Base-by-base conservation (phyloP, 2,113 vertebrate species). In the Holacanthus passer region DNA sequence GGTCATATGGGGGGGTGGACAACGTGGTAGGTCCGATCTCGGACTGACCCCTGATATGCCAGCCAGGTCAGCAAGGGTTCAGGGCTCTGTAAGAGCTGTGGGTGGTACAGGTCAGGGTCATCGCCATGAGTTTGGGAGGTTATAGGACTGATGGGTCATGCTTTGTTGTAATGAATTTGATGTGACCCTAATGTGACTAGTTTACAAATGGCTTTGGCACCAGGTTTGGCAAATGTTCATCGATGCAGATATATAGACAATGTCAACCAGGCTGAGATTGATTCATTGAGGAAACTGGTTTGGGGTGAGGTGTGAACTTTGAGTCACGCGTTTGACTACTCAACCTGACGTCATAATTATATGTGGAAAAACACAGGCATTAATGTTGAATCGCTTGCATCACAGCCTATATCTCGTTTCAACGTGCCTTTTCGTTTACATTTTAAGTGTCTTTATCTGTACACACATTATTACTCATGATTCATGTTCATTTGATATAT, bases 11-110 rank as follows among this genome's bases (percentile, higher is more conserved):
- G 27, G 63, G 43, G 13, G 58, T n/a, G 47, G 62, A 47, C 87
- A 60, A 68, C 75, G 85, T 77, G 90, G 91, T 91, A 19, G 91
- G 92, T 93, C 92, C 69, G 62, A 16, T 75, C 45, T 79, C 59
- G 58, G 64, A 17, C 63, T 79, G 64, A 82, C 68, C 79, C 43
- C 55, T 79, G 63, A 84, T 70, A 35, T 66, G 45, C 48, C 70
- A 48, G 69, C 19, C 59, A 45, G 89, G 88, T 91, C 88, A 92
- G 1, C 3, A 22, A 73, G 62, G 81, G 90, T 86, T 92, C 82
- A 83, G 53, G 53, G 71, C 80, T 56, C 37, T 39, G 69, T 1
- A 17, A 16, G 45, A 48, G 62, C 52, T 45, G 78, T 68, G 76
- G 65, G 88, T 75, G 84, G 81, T 66, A 11, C 31, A 72, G 76